Conservation (phyloP, 2,888 invertebrate species). For the Chalcis sispes region DNA sequence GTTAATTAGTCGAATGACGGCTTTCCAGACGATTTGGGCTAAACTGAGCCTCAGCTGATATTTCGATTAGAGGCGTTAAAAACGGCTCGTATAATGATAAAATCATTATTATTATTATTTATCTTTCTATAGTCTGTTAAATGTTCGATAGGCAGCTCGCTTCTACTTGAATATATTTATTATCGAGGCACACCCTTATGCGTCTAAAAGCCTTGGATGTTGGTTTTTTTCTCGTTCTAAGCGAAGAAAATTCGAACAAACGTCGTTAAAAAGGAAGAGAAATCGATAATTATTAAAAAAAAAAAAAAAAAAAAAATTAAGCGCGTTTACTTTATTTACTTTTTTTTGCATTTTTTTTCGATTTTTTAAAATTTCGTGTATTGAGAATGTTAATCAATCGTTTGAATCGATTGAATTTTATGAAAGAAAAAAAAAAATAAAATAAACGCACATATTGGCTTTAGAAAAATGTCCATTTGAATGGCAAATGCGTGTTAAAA, state of each 20-base stretch:
- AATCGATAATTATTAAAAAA: neutral
- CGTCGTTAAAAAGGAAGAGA: conserved; percentile 12
- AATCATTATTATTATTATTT: neutral
- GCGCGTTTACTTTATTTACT: no score
- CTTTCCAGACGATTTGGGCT: conserved; percentile 62
- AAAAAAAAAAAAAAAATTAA: neutral
- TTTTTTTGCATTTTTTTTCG: conserved; percentile 5
- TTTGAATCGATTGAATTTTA: conserved; percentile 10
- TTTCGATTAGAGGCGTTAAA: conserved; percentile 49
- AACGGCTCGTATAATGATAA: conserved; percentile 7
- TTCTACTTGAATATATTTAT: conserved; percentile 5
- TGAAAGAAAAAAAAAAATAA: no score
- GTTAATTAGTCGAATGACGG: conserved; percentile 61
- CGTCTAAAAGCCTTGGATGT: conserved; percentile 46
- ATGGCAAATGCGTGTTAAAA: conserved; percentile 43
- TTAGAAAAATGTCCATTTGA: conserved; percentile 27
- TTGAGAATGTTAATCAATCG: neutral
- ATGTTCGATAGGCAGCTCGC: conserved; percentile 10
- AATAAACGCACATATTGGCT: neutral
- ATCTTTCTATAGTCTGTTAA: conserved; percentile 1
- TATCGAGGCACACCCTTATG: conserved; percentile 34
- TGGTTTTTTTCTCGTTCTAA: conserved; percentile 19
- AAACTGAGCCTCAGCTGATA: conserved; percentile 58
- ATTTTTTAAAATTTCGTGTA: neutral
- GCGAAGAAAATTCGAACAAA: conserved; percentile 23